phyloP scores from a whole-genome alignment of 2,888 invertebrate genomes.

The Tupiocoris notatus region DNA sequence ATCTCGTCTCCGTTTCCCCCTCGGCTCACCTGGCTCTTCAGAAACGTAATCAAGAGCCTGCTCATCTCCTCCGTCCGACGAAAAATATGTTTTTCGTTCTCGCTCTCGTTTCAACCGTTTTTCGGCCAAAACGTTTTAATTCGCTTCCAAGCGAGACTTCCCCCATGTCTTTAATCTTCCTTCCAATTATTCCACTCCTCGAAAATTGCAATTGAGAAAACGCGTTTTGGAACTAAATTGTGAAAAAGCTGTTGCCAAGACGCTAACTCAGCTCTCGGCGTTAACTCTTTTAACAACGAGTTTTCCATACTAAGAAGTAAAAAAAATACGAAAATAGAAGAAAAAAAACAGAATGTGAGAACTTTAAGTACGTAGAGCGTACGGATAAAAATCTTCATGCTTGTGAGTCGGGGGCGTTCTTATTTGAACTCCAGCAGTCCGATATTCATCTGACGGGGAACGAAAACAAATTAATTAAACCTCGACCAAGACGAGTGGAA shows the following conservation, averaged over 20 bases:
- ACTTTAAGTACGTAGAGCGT: not conserved
- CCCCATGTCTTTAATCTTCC: constrained; percentile 29
- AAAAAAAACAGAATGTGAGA: too few relatives aligned
- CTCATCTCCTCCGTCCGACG: constrained; percentile 10
- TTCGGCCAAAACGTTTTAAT: constrained; percentile 29
- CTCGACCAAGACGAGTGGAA: not conserved
- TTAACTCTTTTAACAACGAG: too few relatives aligned
- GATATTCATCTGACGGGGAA: not conserved
- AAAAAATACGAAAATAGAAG: not conserved
- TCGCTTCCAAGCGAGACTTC: constrained; percentile 17
- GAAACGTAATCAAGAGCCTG: constrained; percentile 25
- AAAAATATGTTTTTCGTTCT: constrained; percentile 25
- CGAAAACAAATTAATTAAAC: constrained; percentile 19
- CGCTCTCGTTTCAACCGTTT: constrained; percentile 1
- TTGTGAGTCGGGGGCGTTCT: not conserved
- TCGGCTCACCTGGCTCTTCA: constrained; percentile 1
- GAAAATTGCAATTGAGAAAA: constrained; percentile 17
- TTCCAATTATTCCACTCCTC: constrained; percentile 32
- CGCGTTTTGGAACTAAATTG: not conserved
- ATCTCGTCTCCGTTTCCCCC: constrained; percentile 5
- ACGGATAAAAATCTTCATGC: not conserved
- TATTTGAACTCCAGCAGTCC: not conserved
- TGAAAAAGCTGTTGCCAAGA: not conserved
- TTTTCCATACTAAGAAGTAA: too few relatives aligned
- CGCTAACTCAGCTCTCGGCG: not conserved